Conservation (phyloP, 1,140 invertebrate species). For the Magallana ariakensis region DNA sequence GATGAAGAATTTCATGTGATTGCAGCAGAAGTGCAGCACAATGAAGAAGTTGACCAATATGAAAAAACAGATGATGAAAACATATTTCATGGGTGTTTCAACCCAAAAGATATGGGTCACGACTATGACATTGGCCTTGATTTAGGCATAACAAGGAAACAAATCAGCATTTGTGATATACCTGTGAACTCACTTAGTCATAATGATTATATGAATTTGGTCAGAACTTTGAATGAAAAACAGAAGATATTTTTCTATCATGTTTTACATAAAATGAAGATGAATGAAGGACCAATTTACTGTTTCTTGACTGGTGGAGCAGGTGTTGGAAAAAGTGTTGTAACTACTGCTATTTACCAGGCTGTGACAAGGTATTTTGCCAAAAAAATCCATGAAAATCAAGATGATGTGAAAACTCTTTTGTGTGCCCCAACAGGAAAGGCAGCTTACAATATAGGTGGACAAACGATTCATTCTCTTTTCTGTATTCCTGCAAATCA, state of each 20-base stretch:
- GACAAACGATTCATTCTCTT: conserved; percentile 34
- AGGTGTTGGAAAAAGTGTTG: conserved; percentile 62
- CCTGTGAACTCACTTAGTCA: conserved; percentile 25
- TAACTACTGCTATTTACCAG: conserved; percentile 55
- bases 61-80: not conserved
- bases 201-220: conserved; percentile 38
- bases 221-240: conserved; percentile 41
- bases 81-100: conserved; percentile 39
- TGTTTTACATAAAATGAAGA: conserved; percentile 49
- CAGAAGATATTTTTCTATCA: conserved; percentile 50
- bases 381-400: conserved; percentile 38
- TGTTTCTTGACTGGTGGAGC: conserved; percentile 57
- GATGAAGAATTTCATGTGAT: not conserved
- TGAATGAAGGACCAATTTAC: conserved; percentile 39
- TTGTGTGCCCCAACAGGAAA: conserved; percentile 54
- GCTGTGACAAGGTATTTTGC: conserved; percentile 45
- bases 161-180: not conserved
- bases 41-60: conserved; percentile 13
- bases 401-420: conserved; percentile 42
- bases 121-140: conserved; percentile 50
- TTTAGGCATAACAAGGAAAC: conserved; percentile 38
- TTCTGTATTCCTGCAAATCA: conserved; percentile 50
- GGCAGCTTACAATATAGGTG: conserved; percentile 54
- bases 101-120: not conserved
- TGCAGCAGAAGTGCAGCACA: conserved; percentile 35